phyloP scores from a whole-genome alignment of 2,888 invertebrate genomes.

The Nephrotoma flavescens region DNA sequence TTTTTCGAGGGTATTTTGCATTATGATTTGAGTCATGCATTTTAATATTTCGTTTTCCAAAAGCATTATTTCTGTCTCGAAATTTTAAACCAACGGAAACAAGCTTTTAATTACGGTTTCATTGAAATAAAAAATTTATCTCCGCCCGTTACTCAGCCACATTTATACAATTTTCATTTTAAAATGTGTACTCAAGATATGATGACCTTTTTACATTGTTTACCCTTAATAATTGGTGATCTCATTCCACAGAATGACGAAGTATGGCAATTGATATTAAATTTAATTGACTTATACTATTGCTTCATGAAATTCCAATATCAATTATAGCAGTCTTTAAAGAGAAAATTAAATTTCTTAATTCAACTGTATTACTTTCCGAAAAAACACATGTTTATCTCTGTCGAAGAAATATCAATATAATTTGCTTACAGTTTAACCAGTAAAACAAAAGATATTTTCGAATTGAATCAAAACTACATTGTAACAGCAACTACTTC shows the following conservation, averaged over 20 bases:
- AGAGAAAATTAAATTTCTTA: slow-evolving; percentile 7
- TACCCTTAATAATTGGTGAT: slow-evolving; percentile 13
- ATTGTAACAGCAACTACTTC: no score
- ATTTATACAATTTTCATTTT: slow-evolving; percentile 9
- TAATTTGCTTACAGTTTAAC: neutral
- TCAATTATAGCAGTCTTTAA: slow-evolving; percentile 7
- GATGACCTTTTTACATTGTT: slow-evolving; percentile 10
- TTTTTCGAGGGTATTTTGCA: no score
- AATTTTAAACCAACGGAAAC: neutral
- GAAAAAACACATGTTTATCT: neutral
- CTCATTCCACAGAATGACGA: slow-evolving; percentile 10
- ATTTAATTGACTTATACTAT: slow-evolving; percentile 2
- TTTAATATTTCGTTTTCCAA: no score
- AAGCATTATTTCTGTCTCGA: no score
- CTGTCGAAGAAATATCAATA: neutral
- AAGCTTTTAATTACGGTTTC: neutral
- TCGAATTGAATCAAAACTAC: no score
- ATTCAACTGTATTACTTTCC: neutral
- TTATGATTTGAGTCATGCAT: no score
- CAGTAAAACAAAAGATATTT: no score
- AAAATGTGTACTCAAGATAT: slow-evolving; percentile 12
- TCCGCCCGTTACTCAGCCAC: neutral
- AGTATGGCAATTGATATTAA: slow-evolving; percentile 11
- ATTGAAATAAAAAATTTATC: neutral
- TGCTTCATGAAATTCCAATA: slow-evolving; percentile 7